phyloP scores from a whole-genome alignment of 2,113 vertebrate genomes.

The Gopherus flavomarginatus region DNA sequence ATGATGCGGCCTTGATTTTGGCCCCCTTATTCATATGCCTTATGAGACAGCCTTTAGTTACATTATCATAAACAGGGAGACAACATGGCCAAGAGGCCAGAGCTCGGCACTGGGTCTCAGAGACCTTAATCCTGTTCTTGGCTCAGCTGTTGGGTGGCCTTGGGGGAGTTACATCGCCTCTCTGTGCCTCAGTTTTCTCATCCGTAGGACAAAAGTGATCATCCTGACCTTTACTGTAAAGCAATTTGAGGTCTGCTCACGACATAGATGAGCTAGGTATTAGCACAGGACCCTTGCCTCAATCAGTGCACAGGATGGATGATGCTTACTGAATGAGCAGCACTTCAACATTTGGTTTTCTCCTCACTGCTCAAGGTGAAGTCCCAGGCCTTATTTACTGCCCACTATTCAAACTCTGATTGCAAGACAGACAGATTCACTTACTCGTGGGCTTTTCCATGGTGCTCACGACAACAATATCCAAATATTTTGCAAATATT shows the following conservation, averaged over 20 bases:
- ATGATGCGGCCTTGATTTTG: accelerated
- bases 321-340: background rate
- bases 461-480: background rate
- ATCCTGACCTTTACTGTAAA: background rate
- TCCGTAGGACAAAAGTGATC: background rate
- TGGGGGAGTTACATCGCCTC: background rate
- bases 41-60: background rate
- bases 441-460: accelerated
- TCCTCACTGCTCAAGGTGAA: too few relatives aligned
- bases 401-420: accelerated
- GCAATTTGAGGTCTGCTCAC: background rate
- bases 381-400: background rate
- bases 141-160: background rate
- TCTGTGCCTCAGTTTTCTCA: background rate
- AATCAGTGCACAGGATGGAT: background rate
- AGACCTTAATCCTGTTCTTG: background rate
- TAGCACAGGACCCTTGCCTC: background rate
- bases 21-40: background rate
- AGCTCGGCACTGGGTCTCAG: too few relatives aligned
- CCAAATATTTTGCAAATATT: background rate
- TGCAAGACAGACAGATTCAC: accelerated
- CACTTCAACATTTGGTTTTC: too few relatives aligned
- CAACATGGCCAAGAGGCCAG: background rate
- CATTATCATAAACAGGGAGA: background rate
- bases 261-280: background rate